Evolutionary conservation across 2,797 vertebrate species (phyloP), one percentile per base, ranked within the genome.

Genomic region (Manis crassicaudata): DNA sequence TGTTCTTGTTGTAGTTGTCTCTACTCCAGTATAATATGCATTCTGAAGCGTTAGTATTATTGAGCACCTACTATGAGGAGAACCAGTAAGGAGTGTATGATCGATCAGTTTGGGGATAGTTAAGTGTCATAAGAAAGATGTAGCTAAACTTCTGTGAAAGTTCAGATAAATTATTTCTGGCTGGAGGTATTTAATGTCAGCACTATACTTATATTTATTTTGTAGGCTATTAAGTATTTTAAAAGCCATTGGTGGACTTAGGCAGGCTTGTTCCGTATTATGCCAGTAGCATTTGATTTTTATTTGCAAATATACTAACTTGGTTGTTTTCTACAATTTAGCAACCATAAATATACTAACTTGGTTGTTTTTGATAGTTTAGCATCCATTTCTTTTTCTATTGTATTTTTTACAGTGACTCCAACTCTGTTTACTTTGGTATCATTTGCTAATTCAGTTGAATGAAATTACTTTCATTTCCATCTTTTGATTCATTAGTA

Each of bases 141-240:
- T 7, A 86, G n/a, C 12, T 56, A 90, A 81, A 43, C 40, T 56
- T 91, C 54, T 72, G 16, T 60, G 67, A 50, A 82, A 84, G 54
- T 92, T 80, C 12, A 29, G 83, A 7, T 29, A 50, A 75, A 73
- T 81, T 76, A 54, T 93, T 91, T 93, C 46, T 58, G 13, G 20
- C 56, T 89, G 40, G 35, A 70, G 62, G 14, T 75, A 54, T 93
- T 76, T 90, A 90, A 77, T 73, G 27, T 67, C 9, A 56, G 17
- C 50, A 90, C n/a, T 95, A 0, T 72, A 81, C 63, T 86, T 95
- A 40, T 92, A 6, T 93, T 96, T 79, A 73, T 82, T 97, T 80
- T 77, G 4, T 90, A 77, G 81, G 4, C 16, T 52, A 4, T 56
- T 82, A 29, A 17, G 13, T 76, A 9, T 77, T 75, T 86, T 68